Evolutionary conservation across 2,113 vertebrate genomes (phyloP).

Genomic region (Xiphophorus hellerii): DNA sequence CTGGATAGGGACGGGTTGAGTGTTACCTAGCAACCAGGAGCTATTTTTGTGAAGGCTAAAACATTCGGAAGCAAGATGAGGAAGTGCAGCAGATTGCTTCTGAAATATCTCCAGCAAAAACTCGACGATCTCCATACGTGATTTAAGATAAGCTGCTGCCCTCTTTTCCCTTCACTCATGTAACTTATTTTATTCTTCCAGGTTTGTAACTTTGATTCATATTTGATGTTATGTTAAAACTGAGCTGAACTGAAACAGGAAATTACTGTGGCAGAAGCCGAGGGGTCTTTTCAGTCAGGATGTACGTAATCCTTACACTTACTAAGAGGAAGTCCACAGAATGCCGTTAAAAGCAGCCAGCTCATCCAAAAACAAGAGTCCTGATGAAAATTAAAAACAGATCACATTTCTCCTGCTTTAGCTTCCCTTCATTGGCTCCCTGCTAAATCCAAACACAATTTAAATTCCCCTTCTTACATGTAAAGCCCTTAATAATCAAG

Average conservation of each 20-base stretch:
- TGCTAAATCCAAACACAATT: too few relatives aligned
- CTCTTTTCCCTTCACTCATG: neutral
- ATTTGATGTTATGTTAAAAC: neutral
- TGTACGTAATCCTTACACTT: neutral
- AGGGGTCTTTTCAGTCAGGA: neutral
- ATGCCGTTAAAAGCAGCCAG: too few relatives aligned
- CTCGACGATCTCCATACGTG: neutral
- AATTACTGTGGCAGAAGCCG: too few relatives aligned
- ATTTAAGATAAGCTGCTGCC: neutral
- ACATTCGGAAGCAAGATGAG: conserved; percentile 1
- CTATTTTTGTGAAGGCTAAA: neutral
- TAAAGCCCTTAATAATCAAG: too few relatives aligned
- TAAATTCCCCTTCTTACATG: too few relatives aligned
- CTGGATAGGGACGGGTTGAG: neutral
- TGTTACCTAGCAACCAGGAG: neutral
- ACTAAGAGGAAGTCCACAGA: neutral
- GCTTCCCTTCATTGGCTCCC: too few relatives aligned
- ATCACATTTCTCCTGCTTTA: too few relatives aligned
- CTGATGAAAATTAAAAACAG: too few relatives aligned
- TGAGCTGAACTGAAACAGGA: neutral
- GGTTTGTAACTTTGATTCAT: neutral
- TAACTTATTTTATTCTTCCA: neutral
- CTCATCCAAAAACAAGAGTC: too few relatives aligned
- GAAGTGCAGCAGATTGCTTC: neutral
- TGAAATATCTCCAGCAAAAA: too few relatives aligned